Evolutionary conservation across 2,113 vertebrate genomes (phyloP), one percentile per base, ranked within the genome.

Genomic region (Dicerorhinus sumatrensis): DNA sequence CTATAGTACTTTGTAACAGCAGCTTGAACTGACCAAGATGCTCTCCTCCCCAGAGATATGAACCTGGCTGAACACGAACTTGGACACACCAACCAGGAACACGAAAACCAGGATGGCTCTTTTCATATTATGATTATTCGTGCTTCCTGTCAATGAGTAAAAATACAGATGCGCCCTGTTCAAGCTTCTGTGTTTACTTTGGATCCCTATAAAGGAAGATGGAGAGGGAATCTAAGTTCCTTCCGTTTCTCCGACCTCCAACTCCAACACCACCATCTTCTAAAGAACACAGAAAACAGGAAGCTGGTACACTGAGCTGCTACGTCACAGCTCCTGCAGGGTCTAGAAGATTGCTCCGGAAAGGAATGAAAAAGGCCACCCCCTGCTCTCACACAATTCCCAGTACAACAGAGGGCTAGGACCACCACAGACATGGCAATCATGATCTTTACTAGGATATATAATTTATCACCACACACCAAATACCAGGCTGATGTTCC

Each of bases 401-500:
- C 31, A 77, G 42, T 39, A 54, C 70, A 67, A 65, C 42, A 56
- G 85, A 90, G 29, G 51, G 27, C 84, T 0, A 25, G 70, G 65
- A 33, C 9, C 12, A 48, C 42, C 39, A 31, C 21, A n/a, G 31
- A 62, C 25, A 89, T 0, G 9, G 25, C 16, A 58, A 4, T 31
- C 51, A 13, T 0, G 2, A 36, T 65, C 75, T 58, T 79, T 5
- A 60, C 2, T 0, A 17, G 3, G 31, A 29, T 0, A 5, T 8
- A 1, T 5, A 31, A 8, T 18, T 58, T 54, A 51, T 70, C 17
- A 46, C 42, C 13, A 91, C 27, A 33, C 51, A 33, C 25, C 23
- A 8, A 80, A 60, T 1, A n/a, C 20, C 5, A 13, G 27, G 48
- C n/a, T 2, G 0, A 1, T 2, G 27, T 20, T 84, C 27, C 7